Base-by-base conservation (phyloP, 2,888 invertebrate genomes). In the Sminthurinus aureus region DNA sequence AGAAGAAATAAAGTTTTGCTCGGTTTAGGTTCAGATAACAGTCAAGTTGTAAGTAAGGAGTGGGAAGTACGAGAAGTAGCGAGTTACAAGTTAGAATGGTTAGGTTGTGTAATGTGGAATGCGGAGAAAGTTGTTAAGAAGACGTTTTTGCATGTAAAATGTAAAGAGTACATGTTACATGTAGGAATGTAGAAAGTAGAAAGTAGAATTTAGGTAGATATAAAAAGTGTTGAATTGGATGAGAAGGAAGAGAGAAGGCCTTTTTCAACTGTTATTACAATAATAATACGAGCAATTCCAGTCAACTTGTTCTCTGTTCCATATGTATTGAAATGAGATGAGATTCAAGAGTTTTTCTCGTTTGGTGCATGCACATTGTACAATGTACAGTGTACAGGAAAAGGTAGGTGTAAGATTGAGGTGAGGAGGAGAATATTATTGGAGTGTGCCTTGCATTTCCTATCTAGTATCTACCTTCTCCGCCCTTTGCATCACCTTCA, bases 351-450 rank as follows among this genome's bases (percentile, higher is more conserved):
- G 51, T 50, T 51, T 71, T 71, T 13, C 13, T 13, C 26, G 6
- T 24, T 69, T n/a, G 24, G 3, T 71, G 24, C 71, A 0, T 71
- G 67, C 3, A 24, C 24, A 24, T 38, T 38, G 38, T 38, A 38
- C 3, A 6, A 4, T 38, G 38, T 38, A 38, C n/a, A n/a, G n/a
- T n/a, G n/a, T n/a, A n/a, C n/a, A n/a, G n/a, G n/a, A n/a, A n/a
- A n/a, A 73, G 79, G 76, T 81, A 80, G 64, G 81, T 78, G 76
- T 83, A 82, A 83, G 83, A 85, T 85, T 85, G 85, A 85, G 83
- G 67, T 71, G 51, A 79, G 76, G 76, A 82, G 81, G 82, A 84
- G 81, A 81, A 85, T 75, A 80, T 76, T 52, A 76, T 84, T 84
- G 78, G 80, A 78, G 58, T 69, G 82, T 84, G 38, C 38, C 38